Evolutionary conservation across 2,888 invertebrate species (phyloP), one percentile per base, ranked within the genome.

Genomic region (Julus scandinavius): DNA sequence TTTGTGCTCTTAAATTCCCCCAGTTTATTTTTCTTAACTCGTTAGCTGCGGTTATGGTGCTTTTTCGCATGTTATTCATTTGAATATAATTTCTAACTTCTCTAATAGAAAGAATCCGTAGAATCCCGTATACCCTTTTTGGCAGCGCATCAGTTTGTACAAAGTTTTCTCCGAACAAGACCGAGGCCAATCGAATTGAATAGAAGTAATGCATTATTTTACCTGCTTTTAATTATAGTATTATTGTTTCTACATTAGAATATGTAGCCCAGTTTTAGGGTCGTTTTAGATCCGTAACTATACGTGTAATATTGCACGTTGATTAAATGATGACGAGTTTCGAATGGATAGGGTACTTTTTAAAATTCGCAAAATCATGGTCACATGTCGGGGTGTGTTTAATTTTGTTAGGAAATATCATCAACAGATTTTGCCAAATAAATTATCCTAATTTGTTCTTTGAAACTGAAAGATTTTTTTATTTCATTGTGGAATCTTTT

Each of bases 171-270:
- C 29, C 72, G 29, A 72, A 72, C 29, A 72, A 72, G 72, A 72
- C 72, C 6, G 72, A 72, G 72, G 20, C 63, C 20, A 63, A 63
- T 29, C 29, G 29, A 29, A 29, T 13, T 50, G 50, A 50, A 50
- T 63, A 20, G 63, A 63, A n/a, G 63, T 63, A 63, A 20, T 72
- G 29, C 29, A 72, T 72, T 72, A 72, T 72, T 72, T 72, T 29
- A 29, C 72, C 29, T 72, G 72, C 72, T 85, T 85, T 85, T 85
- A 85, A 85, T 85, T 85, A 9, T 72, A 72, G 72, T 72, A 6
- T 38, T 85, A 85, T 85, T 85, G 85, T 85, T 85, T 85, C 85
- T 85, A 85, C 85, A 85, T 85, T 85, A 85, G 85, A 85, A 85
- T 41, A 45, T 85, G 45, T 85, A 85, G 45, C 49, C 3, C 41